phyloP scores from a whole-genome alignment of 1,140 invertebrate genomes.

The Trinorchestia longiramus region DNA sequence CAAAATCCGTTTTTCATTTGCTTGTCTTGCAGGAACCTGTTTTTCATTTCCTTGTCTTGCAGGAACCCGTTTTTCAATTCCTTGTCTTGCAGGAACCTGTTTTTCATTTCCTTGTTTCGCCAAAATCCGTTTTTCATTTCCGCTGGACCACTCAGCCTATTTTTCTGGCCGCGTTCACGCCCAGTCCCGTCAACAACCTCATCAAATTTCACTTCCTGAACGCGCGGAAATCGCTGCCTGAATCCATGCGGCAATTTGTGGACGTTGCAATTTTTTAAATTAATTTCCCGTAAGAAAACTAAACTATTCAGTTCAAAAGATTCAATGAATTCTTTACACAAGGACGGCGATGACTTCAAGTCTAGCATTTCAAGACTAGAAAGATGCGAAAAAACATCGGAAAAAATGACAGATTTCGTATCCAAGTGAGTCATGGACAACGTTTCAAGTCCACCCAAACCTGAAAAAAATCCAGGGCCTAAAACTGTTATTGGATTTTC shows the following conservation, averaged over 20 bases:
- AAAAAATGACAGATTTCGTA: slow-evolving; percentile 74
- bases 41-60: background rate
- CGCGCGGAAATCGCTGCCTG: background rate
- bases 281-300: background rate
- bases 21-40: background rate
- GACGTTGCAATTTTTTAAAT: background rate
- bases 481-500: slow-evolving; percentile 80
- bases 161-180: background rate
- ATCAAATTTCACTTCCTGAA: background rate
- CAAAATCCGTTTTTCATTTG: background rate
- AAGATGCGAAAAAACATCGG: slow-evolving; percentile 73
- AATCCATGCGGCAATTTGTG: background rate
- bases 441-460: slow-evolving; percentile 76
- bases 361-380: slow-evolving; percentile 80
- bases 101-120: background rate
- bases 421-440: slow-evolving; percentile 79
- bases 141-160: background rate
- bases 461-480: slow-evolving; percentile 77
- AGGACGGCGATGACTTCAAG: slow-evolving; percentile 79
- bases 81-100: background rate
- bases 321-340: slow-evolving; percentile 68
- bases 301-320: background rate
- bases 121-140: background rate
- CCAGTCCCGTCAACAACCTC: background rate
- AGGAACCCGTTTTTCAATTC: background rate